Evolutionary conservation across 2,797 vertebrate genomes (phyloP).

Genomic region (Xiphorhynchus erythropygius): DNA sequence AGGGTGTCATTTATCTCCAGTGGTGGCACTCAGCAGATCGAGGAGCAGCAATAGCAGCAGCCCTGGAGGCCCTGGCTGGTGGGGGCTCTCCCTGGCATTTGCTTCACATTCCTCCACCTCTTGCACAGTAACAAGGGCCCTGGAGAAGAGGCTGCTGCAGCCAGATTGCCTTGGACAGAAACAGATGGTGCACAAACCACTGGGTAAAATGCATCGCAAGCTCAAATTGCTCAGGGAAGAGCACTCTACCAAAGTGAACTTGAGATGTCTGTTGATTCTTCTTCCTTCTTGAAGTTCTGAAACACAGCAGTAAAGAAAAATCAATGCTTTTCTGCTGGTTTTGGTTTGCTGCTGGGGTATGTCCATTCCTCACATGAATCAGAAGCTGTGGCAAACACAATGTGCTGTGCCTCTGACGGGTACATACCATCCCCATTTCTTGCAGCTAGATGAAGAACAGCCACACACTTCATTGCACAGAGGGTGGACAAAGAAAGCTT

Average conservation of each 20-base stretch:
- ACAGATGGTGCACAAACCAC: not conserved
- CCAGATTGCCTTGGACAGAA: not conserved
- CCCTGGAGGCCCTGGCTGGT: rapidly evolving
- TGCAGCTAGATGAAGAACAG: conserved; percentile 39
- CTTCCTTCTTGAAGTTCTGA: not conserved
- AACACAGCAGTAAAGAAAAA: not conserved
- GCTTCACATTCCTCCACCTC: not conserved
- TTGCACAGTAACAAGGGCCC: not conserved
- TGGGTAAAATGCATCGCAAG: not conserved
- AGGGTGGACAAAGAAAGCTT: conserved; percentile 25
- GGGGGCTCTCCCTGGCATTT: not conserved
- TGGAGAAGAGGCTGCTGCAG: not conserved
- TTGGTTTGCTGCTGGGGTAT: conserved; percentile 22
- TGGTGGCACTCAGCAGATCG: not conserved
- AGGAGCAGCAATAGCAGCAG: not conserved
- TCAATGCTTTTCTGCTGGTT: not conserved
- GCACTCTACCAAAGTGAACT: rapidly evolving
- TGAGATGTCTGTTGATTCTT: not conserved
- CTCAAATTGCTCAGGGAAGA: not conserved
- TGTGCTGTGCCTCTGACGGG: not conserved
- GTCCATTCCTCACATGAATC: not conserved
- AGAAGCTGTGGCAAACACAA: conserved; percentile 22
- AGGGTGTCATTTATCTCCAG: not conserved
- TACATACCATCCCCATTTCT: conserved; percentile 41
- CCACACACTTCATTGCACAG: not conserved